These are phyloP conservation scores for Danaus melanippus DNA, from an alignment of 1,140 invertebrate species.

Conservation along the genomic window DNA sequence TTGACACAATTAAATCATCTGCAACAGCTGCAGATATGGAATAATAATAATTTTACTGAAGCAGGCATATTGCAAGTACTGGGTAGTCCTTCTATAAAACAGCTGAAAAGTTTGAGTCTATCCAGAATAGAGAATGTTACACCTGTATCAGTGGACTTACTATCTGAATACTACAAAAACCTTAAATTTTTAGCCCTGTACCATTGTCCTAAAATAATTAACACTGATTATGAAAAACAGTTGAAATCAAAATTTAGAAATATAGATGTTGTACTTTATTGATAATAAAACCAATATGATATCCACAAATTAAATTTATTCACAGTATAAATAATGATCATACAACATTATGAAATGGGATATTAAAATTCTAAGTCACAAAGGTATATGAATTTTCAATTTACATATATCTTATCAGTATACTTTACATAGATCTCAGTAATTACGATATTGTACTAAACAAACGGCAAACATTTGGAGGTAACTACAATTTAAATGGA, in stretches of 20 bases:
- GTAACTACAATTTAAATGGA: slow-evolving; percentile 14
- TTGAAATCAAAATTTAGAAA: slow-evolving; percentile 61
- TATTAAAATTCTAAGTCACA: no score
- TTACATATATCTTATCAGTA: no score
- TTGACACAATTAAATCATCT: slow-evolving; percentile 42
- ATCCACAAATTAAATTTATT: slow-evolving; percentile 28
- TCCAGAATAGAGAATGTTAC: slow-evolving; percentile 59
- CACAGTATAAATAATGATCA: slow-evolving; percentile 44
- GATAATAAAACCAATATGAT: slow-evolving; percentile 8
- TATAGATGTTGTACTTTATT: slow-evolving; percentile 62
- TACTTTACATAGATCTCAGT: no score
- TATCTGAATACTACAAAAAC: slow-evolving; percentile 60
- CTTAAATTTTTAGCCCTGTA: slow-evolving; percentile 63
- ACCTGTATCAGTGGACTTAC: slow-evolving; percentile 49
- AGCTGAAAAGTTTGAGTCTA: slow-evolving; percentile 54
- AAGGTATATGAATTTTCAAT: no score
- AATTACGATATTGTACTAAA: slow-evolving; percentile 13
- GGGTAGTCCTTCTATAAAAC: slow-evolving; percentile 33
- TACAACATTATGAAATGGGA: slow-evolving; percentile 1
- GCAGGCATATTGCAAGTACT: slow-evolving; percentile 41
- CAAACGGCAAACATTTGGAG: slow-evolving; percentile 8
- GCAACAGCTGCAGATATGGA: slow-evolving; percentile 61
- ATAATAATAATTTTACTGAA: slow-evolving; percentile 59
- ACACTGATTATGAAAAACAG: slow-evolving; percentile 61
- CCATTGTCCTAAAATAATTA: slow-evolving; percentile 56